A percentile compares a stretch with the other conserved stretches of the same genome.
Evolutionary conservation across 2,888 invertebrate genomes (phyloP).

Genomic region (Resseliella maxima): DNA sequence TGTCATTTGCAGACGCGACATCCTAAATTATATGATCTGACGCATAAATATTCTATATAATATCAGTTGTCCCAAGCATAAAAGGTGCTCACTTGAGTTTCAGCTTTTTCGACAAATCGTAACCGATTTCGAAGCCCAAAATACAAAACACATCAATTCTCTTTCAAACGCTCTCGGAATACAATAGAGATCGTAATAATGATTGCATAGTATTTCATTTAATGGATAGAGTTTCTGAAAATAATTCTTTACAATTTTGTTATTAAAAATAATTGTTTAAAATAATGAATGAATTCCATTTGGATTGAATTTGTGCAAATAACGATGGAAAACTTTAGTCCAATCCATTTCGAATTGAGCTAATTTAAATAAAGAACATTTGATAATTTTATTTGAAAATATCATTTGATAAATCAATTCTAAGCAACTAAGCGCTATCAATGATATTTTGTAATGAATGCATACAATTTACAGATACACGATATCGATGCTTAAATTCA

Average conservation of each 20-base stretch:
- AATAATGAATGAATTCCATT: too few relatives aligned
- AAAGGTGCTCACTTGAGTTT: neutral
- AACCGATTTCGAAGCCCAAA: neutral
- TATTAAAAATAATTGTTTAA: too few relatives aligned
- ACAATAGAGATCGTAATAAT: neutral
- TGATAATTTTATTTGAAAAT: too few relatives aligned
- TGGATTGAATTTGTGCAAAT: too few relatives aligned
- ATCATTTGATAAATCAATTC: too few relatives aligned
- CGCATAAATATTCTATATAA: neutral
- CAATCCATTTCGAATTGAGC: too few relatives aligned
- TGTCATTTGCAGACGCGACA: conserved; percentile 41
- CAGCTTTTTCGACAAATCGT: neutral
- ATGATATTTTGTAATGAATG: too few relatives aligned
- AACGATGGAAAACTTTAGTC: too few relatives aligned
- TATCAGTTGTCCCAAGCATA: neutral
- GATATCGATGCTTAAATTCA: too few relatives aligned
- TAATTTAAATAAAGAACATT: too few relatives aligned
- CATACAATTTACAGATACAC: too few relatives aligned
- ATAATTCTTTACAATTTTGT: neutral
- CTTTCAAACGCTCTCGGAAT: neutral
- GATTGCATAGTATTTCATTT: neutral
- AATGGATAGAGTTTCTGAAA: neutral
- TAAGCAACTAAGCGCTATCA: too few relatives aligned
- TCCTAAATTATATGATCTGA: conserved; percentile 14
- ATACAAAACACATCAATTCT: neutral